Conservation (phyloP, 2,888 invertebrate genomes). For the Epinotia demarniana region DNA sequence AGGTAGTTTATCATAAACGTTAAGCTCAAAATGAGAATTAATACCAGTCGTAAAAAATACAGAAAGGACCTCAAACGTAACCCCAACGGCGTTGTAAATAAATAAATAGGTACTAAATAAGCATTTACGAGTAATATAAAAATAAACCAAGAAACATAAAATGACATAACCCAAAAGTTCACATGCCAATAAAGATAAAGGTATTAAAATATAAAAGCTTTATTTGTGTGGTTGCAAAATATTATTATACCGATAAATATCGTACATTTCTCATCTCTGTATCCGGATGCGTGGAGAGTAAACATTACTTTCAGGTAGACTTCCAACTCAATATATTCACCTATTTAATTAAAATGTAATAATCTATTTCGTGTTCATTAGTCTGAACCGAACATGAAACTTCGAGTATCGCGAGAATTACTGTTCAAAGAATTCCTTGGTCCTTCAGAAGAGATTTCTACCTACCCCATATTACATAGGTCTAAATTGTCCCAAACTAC, state of each 20-base stretch:
- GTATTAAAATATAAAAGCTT: conserved; percentile 20
- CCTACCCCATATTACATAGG: too few species aligned
- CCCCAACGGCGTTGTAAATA: not conserved
- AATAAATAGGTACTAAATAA: conserved; percentile 15
- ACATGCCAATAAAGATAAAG: conserved; percentile 39
- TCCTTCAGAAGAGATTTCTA: too few species aligned
- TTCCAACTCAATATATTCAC: conserved; percentile 6
- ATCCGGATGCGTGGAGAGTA: conserved; percentile 32
- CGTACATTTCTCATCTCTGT: conserved; percentile 19
- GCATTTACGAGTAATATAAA: conserved; percentile 12
- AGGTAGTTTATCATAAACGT: not conserved
- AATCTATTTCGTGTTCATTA: not conserved
- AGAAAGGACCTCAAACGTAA: not conserved
- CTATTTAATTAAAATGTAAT: not conserved
- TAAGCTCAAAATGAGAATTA: not conserved
- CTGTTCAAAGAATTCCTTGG: too few species aligned
- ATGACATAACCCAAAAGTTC: conserved; percentile 36
- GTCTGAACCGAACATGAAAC: too few species aligned
- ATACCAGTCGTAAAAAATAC: not conserved
- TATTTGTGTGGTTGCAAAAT: conserved; percentile 26
- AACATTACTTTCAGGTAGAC: conserved; percentile 21
- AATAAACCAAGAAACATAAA: conserved; percentile 29
- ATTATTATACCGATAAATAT: conserved; percentile 31
- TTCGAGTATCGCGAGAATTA: too few species aligned
- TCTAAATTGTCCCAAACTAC: not conserved